Evolutionary conservation across 2,113 vertebrate species (phyloP), one percentile per base, ranked within the genome.

Genomic region (Elachura formosa): DNA sequence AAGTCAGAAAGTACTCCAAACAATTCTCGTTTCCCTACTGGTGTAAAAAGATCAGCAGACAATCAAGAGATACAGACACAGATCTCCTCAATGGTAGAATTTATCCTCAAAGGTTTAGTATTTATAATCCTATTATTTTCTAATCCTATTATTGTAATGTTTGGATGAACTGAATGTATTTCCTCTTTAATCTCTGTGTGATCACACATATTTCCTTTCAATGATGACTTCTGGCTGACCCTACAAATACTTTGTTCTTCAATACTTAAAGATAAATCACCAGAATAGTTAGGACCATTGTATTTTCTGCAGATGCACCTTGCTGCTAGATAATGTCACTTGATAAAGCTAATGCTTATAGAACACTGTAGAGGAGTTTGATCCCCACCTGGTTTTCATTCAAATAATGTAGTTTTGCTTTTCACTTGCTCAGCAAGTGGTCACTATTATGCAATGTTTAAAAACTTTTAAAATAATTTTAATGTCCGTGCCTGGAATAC

Each of bases 81-180:
- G 83, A 85, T 95, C 81, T 96, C 49, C 31, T 73, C 84, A 91
- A 87, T 31, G 80, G 78, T 33, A 94, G 84, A 97, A 96, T 94
- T 96, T 96, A 96, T 92, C 74, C 84, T 90, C 84, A 93, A 96
- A 97, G 91, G 40, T 96, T 97, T 98, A 97, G 77, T 95, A 91
- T 95, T 96, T 97, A 91, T 96, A 98, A 98, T 97, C 94, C 90
- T 97, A 96, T 97, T 97, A 98, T 98, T 98, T 98, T 97, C 95
- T 99, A 99, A 99, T 99, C 98, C 98, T 98, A 98, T 99, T 98
- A 98, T 98, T 98, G 97, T 97, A 98, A 98, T 98, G 97, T 98
- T 98, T 98, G 98, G 98, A 98, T 97, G 77, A 98, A 98, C 98
- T 98, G 98, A 98, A 98, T 98, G 98, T 98, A 98, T 98, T 99